Base-by-base conservation (phyloP, 2,797 vertebrate species). In the Notolabrus celidotus region DNA sequence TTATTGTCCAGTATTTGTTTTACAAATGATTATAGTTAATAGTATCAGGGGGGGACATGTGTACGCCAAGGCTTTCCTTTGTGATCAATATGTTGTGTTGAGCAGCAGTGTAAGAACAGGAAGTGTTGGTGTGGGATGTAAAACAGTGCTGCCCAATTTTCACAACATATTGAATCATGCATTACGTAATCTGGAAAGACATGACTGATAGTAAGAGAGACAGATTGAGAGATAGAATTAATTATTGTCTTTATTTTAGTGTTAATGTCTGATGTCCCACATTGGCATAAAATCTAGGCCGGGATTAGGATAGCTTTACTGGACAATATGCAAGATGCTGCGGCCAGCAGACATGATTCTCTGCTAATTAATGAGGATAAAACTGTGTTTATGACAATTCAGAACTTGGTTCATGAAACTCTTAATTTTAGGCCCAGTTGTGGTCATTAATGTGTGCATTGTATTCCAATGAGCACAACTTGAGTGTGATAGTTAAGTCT, bases 251-350 rank as follows among this genome's bases (percentile, higher is more conserved):
- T 81, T 33, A 57, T 34, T 80, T 73, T 54, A 53, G 77, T 59
- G 47, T 74, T 73, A 59, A 56, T 60, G 55, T 60, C 45, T 57
- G 62, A 47, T 65, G 56, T 49, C 47, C 67, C 61, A 53, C 49
- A 49, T 45, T 81, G 71, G 71, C 70, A 19, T n/a, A 67, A 66
- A 58, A 74, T 68, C 36, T 49, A 56, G 54, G 31, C 57, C 23
- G 46, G 68, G 64, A 89, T 90, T 88, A 83, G 6, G 14, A 27
- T 10, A 53, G 86, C 68, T 83, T 89, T 77, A 74, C 59, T 4
- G 62, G 74, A 84, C 46, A 74, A 74, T 77, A 68, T 83, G 54
- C 58, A 80, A 60, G 47, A 59, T 15, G 70, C 23, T 27, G 59
- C 47, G 58, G 54, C 74, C 47, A 70, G 60, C 36, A 66, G 67